A percentile compares a stretch with the other conserved stretches of the same genome.
phyloP scores from a whole-genome alignment of 2,113 vertebrate species.

The Gavia stellata region DNA sequence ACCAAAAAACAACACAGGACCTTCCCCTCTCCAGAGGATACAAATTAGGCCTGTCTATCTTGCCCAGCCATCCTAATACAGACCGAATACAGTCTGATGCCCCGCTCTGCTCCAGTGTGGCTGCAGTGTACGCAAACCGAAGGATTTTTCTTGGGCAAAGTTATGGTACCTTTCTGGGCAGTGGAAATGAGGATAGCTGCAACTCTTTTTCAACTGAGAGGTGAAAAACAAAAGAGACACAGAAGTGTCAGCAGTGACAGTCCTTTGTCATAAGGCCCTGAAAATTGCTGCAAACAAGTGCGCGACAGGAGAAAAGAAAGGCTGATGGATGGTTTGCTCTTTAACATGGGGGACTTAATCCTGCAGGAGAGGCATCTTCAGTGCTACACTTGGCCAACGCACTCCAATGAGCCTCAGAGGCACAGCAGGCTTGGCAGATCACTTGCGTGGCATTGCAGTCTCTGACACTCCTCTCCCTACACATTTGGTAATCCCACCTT shows the following conservation, averaged over 20 bases:
- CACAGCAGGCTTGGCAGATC: not conserved
- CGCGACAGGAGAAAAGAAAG: not conserved
- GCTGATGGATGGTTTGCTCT: not conserved
- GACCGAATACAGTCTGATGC: not conserved
- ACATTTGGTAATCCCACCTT: rapidly evolving
- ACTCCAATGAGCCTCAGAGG: not conserved
- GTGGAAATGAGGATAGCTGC: not conserved
- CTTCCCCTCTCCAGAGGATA: not conserved
- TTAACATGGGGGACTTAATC: not conserved
- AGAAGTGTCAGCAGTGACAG: not conserved
- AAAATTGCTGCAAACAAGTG: not conserved
- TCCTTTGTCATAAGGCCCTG: not conserved
- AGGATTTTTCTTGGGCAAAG: not conserved
- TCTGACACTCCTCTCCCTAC: not conserved
- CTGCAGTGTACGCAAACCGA: not conserved
- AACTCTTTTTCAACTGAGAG: not conserved
- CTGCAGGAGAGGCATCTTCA: not conserved
- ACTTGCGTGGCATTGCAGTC: not conserved
- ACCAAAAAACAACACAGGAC: not conserved
- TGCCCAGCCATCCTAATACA: not conserved
- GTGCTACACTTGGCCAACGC: not conserved
- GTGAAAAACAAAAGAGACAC: not conserved
- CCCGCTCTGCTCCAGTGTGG: not conserved
- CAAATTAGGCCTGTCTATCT: not conserved
- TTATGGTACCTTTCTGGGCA: not conserved